These are phyloP conservation scores for Halesus radiatus DNA, from an alignment of 1,140 invertebrate genomes.

Conservation along the genomic window DNA sequence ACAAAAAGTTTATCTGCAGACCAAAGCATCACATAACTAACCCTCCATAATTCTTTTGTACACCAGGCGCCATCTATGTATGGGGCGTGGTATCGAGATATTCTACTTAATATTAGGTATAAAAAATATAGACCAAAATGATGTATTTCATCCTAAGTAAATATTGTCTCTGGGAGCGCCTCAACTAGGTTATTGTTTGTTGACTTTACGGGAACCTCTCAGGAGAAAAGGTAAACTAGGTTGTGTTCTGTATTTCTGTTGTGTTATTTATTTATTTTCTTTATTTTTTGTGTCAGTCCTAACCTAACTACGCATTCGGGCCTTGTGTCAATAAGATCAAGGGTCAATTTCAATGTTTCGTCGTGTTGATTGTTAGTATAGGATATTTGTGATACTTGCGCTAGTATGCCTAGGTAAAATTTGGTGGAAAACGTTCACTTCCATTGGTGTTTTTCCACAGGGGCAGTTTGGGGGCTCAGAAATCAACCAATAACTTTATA, in stretches of 20 bases:
- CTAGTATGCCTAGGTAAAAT: neutral
- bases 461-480: too few species aligned
- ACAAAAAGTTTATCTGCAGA: too few species aligned
- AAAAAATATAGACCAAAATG: neutral
- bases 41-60: too few species aligned
- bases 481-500: too few species aligned
- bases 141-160: conserved; percentile 24
- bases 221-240: conserved; percentile 8
- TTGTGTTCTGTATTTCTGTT: neutral
- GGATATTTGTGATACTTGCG: neutral
- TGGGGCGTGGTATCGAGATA: neutral
- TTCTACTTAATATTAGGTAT: neutral
- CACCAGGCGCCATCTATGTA: neutral
- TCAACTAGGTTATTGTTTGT: conserved; percentile 30
- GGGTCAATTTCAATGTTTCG: conserved; percentile 1
- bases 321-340: neutral
- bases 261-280: neutral
- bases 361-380: neutral
- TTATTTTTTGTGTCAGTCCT: too few species aligned
- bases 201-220: conserved; percentile 21
- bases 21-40: too few species aligned
- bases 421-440: neutral
- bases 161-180: neutral
- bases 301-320: too few species aligned
- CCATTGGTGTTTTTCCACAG: too few species aligned